Conservation (phyloP, 2,113 vertebrate species). For the Equus przewalskii region DNA sequence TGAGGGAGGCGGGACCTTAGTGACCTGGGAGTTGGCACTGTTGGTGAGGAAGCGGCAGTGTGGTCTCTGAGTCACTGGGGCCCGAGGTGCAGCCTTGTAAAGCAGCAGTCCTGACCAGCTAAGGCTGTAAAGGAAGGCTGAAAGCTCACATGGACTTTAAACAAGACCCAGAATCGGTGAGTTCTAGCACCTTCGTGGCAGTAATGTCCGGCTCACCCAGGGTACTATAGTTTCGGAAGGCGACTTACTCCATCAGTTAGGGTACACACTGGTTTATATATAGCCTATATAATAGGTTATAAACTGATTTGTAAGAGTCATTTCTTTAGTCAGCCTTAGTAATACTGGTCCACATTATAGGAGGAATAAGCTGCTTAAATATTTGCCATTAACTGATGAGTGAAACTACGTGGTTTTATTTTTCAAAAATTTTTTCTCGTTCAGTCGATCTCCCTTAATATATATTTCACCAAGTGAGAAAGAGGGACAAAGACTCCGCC, state of each 20-base stretch:
- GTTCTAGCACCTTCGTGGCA: fast-evolving
- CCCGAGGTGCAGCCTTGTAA: too few relatives aligned
- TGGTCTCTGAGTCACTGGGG: background rate
- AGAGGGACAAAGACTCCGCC: background rate
- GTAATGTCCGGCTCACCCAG: background rate
- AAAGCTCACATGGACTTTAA: fast-evolving
- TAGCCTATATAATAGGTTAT: background rate
- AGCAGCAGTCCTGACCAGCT: too few relatives aligned
- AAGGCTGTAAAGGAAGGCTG: background rate
- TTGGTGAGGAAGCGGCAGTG: fast-evolving
- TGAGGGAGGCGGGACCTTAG: fast-evolving
- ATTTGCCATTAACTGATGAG: background rate
- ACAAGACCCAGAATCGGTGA: background rate
- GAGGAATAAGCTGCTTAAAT: background rate
- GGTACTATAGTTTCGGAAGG: fast-evolving
- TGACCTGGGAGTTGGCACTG: background rate
- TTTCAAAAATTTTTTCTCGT: background rate
- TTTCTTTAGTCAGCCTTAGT: background rate
- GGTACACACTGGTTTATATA: too few relatives aligned
- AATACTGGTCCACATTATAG: background rate
- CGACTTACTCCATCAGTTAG: fast-evolving
- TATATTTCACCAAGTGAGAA: background rate
- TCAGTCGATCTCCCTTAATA: background rate
- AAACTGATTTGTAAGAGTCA: background rate
- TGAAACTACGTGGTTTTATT: background rate